Conservation (phyloP, 2,113 vertebrate genomes). For the Podiceps cristatus region DNA sequence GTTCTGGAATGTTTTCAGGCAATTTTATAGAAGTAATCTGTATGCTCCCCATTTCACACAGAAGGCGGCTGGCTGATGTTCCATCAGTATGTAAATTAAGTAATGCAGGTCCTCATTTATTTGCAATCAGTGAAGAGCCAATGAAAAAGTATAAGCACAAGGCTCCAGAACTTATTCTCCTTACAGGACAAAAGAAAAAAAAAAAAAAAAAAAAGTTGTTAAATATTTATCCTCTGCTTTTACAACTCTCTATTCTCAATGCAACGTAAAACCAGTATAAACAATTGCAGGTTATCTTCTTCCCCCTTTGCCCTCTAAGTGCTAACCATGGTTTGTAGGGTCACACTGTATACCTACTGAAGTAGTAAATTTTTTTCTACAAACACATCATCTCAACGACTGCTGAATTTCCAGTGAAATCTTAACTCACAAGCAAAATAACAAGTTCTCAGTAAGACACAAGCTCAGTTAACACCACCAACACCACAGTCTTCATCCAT, state of each 20-base stretch:
- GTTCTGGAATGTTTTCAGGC: neutral
- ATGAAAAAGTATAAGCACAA: neutral
- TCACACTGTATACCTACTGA: neutral
- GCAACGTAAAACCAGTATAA: neutral
- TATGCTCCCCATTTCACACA: neutral
- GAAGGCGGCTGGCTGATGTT: neutral
- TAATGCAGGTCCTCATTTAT: neutral
- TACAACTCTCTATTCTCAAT: neutral
- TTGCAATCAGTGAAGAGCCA: neutral
- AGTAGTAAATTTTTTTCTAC: neutral
- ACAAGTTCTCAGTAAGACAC: neutral
- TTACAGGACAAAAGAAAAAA: neutral
- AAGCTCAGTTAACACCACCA: neutral
- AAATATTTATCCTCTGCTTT: neutral
- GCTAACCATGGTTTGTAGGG: neutral
- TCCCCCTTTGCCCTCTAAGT: fast-evolving
- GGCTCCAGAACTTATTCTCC: neutral
- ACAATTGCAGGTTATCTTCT: neutral
- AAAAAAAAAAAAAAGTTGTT: neutral
- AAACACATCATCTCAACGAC: fast-evolving
- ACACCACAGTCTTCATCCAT: neutral
- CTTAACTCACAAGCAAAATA: neutral
- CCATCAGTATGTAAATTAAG: neutral
- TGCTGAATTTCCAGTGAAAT: neutral
- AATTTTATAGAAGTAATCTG: neutral